Conservation (phyloP, 1,140 invertebrate genomes). For the Rhopalosiphum maidis region DNA sequence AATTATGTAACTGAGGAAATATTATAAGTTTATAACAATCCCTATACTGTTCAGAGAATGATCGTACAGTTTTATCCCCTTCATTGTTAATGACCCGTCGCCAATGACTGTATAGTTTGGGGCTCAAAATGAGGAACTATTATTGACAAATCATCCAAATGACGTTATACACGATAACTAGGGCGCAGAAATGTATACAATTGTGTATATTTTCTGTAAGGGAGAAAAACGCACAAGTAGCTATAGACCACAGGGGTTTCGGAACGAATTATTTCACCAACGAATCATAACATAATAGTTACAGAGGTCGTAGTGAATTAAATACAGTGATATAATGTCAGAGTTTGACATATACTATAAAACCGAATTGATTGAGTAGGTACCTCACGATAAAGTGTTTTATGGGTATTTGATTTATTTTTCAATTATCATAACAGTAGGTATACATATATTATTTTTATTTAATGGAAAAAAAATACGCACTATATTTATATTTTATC, state of each 20-base stretch:
- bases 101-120: neutral
- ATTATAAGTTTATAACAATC: neutral
- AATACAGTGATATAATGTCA: neutral
- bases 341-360: neutral
- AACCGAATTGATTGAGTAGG: neutral
- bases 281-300: slow-evolving; percentile 2
- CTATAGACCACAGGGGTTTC: neutral
- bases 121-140: slow-evolving; percentile 24
- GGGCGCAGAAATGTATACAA: slow-evolving; percentile 27
- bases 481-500: neutral
- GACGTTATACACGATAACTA: slow-evolving; percentile 17
- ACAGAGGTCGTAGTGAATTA: neutral
- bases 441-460: neutral
- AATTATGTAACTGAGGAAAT: neutral
- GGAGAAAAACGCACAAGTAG: neutral
- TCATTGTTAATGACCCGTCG: slow-evolving; percentile 13
- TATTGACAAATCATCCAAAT: slow-evolving; percentile 24
- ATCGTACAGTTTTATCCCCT: slow-evolving; percentile 29
- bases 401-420: neutral
- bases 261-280: slow-evolving; percentile 18
- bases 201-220: neutral
- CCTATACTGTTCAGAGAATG: neutral
- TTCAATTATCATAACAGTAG: neutral
- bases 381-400: neutral
- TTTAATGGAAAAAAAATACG: neutral